Percentiles rank a stretch among this genome's conserved stretches.
Evolutionary conservation across 2,797 vertebrate species (phyloP).

Genomic region (Poeciliopsis paucimaculata): DNA sequence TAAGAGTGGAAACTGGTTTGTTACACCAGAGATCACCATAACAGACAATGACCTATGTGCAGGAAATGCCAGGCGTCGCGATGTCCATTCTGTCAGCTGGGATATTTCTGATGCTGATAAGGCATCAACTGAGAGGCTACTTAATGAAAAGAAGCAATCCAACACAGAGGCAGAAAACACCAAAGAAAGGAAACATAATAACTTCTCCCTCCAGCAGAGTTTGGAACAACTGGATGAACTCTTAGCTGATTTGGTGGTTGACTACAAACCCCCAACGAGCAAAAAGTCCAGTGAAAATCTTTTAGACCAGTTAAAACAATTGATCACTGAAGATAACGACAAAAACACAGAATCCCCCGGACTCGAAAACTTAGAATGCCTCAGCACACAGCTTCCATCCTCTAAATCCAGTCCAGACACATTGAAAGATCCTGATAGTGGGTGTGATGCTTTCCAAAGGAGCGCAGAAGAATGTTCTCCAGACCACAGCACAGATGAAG

Average conservation of each 20-base stretch:
- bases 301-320: slow-evolving; percentile 87
- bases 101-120: slow-evolving; percentile 76
- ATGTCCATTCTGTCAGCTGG: slow-evolving; percentile 84
- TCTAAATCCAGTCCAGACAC: slow-evolving; percentile 82
- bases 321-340: slow-evolving; percentile 81
- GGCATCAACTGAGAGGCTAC: slow-evolving; percentile 43
- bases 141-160: slow-evolving; percentile 61
- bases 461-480: slow-evolving; percentile 86
- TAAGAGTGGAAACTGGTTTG: slow-evolving; percentile 88
- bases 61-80: slow-evolving; percentile 75
- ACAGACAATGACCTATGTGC: slow-evolving; percentile 93
- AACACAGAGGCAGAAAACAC: slow-evolving; percentile 50
- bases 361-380: slow-evolving; percentile 73
- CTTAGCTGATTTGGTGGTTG: slow-evolving; percentile 93
- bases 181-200: slow-evolving; percentile 83
- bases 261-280: slow-evolving; percentile 87
- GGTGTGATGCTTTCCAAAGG: slow-evolving; percentile 82
- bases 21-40: slow-evolving; percentile 97
- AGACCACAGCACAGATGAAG: slow-evolving; percentile 91
- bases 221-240: slow-evolving; percentile 94
- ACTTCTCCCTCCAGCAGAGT: slow-evolving; percentile 89
- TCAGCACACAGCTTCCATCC: slow-evolving; percentile 83
- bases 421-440: slow-evolving; percentile 80
- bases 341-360: slow-evolving; percentile 66
- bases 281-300: slow-evolving; percentile 82